Base-by-base conservation (phyloP, 2,888 invertebrate genomes). In the Leucophora obtusa region DNA sequence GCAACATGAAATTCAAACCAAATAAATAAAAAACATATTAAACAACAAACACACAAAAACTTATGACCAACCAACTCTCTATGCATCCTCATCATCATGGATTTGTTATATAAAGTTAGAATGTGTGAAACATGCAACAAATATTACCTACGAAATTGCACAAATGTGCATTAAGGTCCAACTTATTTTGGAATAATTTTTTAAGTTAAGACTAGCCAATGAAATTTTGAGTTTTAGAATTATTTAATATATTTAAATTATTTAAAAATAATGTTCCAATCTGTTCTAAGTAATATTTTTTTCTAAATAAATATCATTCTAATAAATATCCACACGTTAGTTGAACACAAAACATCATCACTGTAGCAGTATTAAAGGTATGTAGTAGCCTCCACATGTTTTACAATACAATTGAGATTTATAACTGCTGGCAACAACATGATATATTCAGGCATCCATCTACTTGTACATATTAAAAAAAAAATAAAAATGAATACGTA, bases 1-100 rank as follows among this genome's bases (percentile, higher is more conserved):
- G 73, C 77, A 81, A 74, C 68, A 66, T 70, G 81, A 81, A 74
- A 74, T 73, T 77, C 68, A 70, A 76, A 62, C 63, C 56, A 51
- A 43, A 47, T 35, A 72, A 24, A 65, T 59, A 70, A 50, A 54
- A 54, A 47, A 54, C 47, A 43, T 18, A 53, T 35, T 54, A 60
- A 21, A 24, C 9, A 15, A n/a, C 7, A 47, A 35, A 43, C 24
- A 43, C 3, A 56, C 15, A 43, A 17, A 47, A 47, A 58, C 50
- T 47, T 50, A 47, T 58, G 15, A 35, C 33, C 43, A 38, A 14
- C 10, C 50, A 21, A 56, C 43, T 53, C 51, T 59, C 28, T 33
- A 24, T 65, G 72, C n/a, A 59, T n/a, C 35, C 38, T 69, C 59
- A 56, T 51, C 54, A 38, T 54, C 17, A 56, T 35, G 21, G 4